Evolutionary conservation across 2,797 vertebrate species (phyloP), one percentile per base, ranked within the genome.

Genomic region (Acrossocheilus wenchowensis): DNA sequence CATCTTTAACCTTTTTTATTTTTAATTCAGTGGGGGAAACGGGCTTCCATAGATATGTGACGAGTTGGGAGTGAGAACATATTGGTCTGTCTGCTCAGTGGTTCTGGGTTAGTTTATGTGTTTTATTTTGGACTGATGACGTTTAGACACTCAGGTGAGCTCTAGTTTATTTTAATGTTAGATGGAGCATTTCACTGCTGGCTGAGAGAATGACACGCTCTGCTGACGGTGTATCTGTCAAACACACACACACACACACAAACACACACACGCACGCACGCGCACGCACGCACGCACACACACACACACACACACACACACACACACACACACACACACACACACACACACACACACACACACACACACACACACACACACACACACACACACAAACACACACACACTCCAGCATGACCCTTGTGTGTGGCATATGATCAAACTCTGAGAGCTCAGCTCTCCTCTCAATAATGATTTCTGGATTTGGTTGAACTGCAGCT

Each of bases 341-440:
- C 91, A 12, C n/a, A 12, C 85, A 30, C 12, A 48, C 45, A 45
- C 39, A 43, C 41, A 43, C 41, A 43, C 41, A 43, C 41, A 9
- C 43, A 2, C 45, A 48, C 45, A 77, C 90, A 91, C 41, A 43
- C 41, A 9, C 41, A 9, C 41, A 43, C 41, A 87, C 91, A 12
- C n/a, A 12, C 85, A 30, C 12, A 48, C 45, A 45, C 39, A 43
- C 41, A 43, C 41, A 43, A 8, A 43, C 41, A 9, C 43, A 2
- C 45, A 48, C 45, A 77, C 90, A 87, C 91, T 93, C 94, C 95
- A 93, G 93, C 94, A 94, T 94, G 89, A 86, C 90, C 92, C 77
- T 43, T 36, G 34, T 36, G 36, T 64, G 39, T 75, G 82, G 0
- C 23, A 21, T 39, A 69, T 41, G 10, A 36, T 17, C 19, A 1